phyloP scores from a whole-genome alignment of 2,113 vertebrate species.

The Tympanuchus pallidicinctus region DNA sequence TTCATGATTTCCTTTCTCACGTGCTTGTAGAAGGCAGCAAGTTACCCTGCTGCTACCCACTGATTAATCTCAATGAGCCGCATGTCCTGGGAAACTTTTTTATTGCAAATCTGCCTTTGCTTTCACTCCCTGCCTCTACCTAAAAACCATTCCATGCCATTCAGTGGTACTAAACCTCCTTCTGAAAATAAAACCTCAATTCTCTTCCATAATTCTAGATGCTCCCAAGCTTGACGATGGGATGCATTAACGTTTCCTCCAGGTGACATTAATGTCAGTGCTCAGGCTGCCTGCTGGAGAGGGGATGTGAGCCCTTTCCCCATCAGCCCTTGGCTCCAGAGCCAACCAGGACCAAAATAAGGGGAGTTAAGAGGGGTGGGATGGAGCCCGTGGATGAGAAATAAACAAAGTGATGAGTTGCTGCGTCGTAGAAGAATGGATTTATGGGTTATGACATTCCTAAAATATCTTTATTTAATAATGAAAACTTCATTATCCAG shows the following conservation, averaged over 20 bases:
- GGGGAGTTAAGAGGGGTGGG: not conserved
- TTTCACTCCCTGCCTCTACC: not conserved
- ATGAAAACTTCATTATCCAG: slow-evolving; percentile 85
- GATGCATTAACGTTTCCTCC: slow-evolving; percentile 3
- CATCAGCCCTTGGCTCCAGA: not conserved
- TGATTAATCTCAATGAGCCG: not conserved
- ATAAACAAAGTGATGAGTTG: slow-evolving; percentile 64
- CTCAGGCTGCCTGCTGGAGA: not conserved
- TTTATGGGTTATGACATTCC: slow-evolving; percentile 79
- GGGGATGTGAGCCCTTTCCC: not conserved
- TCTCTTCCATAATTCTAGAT: not conserved
- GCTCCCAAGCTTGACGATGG: not conserved
- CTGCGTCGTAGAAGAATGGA: slow-evolving; percentile 56
- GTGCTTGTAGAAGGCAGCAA: not conserved
- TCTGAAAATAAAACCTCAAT: not conserved
- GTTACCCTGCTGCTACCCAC: not conserved
- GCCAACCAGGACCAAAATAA: not conserved
- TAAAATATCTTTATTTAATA: slow-evolving; percentile 86
- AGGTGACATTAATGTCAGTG: not conserved
- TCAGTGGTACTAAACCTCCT: not conserved
- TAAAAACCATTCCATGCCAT: fast-evolving
- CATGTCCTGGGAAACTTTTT: not conserved
- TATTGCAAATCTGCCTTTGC: not conserved
- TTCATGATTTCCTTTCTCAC: not conserved
- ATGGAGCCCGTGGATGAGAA: not conserved